phyloP scores from a whole-genome alignment of 2,797 vertebrate genomes.

The Anableps anableps region DNA sequence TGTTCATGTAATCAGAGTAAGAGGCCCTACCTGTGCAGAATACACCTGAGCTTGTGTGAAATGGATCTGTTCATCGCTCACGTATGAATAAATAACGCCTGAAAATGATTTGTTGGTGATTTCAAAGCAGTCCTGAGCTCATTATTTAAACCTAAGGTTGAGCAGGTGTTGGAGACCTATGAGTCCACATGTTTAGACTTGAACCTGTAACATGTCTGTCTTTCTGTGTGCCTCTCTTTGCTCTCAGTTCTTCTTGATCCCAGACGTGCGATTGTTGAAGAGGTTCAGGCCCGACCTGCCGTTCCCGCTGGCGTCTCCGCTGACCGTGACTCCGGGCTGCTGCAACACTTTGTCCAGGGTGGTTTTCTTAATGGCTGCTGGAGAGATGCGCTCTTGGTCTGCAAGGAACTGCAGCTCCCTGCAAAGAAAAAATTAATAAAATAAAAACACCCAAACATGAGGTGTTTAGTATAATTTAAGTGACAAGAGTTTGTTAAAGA shows the following conservation, averaged over 20 bases:
- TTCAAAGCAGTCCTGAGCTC: constrained; percentile 31
- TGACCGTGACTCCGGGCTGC: constrained; percentile 82
- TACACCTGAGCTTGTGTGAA: constrained; percentile 34
- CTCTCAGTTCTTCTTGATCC: constrained; percentile 79
- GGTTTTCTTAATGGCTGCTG: constrained; percentile 94
- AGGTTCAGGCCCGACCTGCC: constrained; percentile 80
- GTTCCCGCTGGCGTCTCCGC: constrained; percentile 67
- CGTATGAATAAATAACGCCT: constrained; percentile 47
- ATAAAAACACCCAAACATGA: not conserved
- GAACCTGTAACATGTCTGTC: constrained; percentile 16
- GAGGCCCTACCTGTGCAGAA: constrained; percentile 48
- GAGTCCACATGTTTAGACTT: constrained; percentile 20
- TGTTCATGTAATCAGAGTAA: constrained; percentile 29
- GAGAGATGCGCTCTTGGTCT: constrained; percentile 90
- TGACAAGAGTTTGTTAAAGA: not conserved
- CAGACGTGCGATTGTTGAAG: constrained; percentile 77
- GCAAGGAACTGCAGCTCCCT: constrained; percentile 92
- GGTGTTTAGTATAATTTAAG: not conserved
- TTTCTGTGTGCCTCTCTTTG: constrained; percentile 5
- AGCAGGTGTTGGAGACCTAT: constrained; percentile 7
- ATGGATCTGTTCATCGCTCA: constrained; percentile 5
- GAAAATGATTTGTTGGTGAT: constrained; percentile 27
- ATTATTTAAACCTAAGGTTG: constrained; percentile 9
- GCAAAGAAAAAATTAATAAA: constrained; percentile 3
- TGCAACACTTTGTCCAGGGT: constrained; percentile 90